A percentile compares a stretch with the other conserved stretches of the same genome.
Conservation (phyloP, 64 coral and sea anemone species). For the Stylophora pistillata region DNA sequence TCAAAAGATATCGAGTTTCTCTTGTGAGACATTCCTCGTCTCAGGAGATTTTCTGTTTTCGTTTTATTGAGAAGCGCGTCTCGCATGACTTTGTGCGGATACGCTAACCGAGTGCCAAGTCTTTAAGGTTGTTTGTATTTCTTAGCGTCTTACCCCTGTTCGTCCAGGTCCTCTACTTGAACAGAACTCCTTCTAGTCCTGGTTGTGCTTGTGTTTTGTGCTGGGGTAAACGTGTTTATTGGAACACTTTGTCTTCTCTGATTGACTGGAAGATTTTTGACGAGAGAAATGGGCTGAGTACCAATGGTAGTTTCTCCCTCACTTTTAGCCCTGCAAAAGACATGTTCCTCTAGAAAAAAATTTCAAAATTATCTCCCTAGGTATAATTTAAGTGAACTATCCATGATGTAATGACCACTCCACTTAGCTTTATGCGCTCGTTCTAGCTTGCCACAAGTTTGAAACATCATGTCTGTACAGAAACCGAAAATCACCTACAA, state of each 20-base stretch:
- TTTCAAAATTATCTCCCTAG: too few species aligned
- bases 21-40: too few species aligned
- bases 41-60: too few species aligned
- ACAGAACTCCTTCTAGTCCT: constrained; percentile 1
- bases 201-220: neutral
- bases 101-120: neutral
- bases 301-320: neutral
- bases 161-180: constrained; percentile 27
- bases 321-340: neutral
- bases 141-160: constrained; percentile 1
- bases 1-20: too few species aligned
- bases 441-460: too few species aligned
- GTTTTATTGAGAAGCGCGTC: too few species aligned
- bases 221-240: neutral
- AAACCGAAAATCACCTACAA: too few species aligned
- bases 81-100: too few species aligned
- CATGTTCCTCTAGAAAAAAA: neutral
- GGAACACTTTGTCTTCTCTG: constrained; percentile 42
- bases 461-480: too few species aligned
- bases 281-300: neutral
- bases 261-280: neutral
- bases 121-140: neutral
- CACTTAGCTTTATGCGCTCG: too few species aligned
- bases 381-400: too few species aligned
- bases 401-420: too few species aligned